Conservation (phyloP, 1,140 invertebrate species). For the Lucilia sericata region DNA sequence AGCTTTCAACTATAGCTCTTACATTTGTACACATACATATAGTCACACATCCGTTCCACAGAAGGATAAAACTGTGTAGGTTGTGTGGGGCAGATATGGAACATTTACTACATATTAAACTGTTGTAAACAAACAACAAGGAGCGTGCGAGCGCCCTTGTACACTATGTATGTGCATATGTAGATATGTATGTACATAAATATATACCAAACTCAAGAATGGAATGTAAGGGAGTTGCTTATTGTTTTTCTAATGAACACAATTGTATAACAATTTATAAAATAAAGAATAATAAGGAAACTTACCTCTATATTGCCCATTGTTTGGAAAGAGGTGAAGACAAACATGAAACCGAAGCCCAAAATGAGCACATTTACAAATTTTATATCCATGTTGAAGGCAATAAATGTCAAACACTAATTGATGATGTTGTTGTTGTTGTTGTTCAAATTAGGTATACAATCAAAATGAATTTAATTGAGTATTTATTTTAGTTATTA, state of each 20-base stretch:
- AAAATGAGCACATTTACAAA: constrained; percentile 88
- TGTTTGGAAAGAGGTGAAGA: constrained; percentile 96
- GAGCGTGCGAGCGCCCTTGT: no score
- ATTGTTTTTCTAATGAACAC: no score
- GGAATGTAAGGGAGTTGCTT: no score
- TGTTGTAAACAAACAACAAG: background rate
- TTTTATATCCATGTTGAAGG: constrained; percentile 72
- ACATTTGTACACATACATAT: no score
- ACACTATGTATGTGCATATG: no score
- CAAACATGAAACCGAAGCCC: constrained; percentile 91
- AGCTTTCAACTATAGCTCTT: no score
- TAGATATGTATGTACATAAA: no score
- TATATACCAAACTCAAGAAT: no score
- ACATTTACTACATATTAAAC: background rate
- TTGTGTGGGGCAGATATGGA: background rate
- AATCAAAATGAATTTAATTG: background rate
- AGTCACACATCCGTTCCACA: background rate
- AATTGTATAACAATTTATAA: no score
- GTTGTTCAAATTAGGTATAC: background rate
- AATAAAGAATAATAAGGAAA: constrained; percentile 48
- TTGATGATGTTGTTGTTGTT: background rate
- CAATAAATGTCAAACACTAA: constrained; percentile 10
- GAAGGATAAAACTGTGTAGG: background rate
- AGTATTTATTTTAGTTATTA: background rate
- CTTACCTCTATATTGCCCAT: constrained; percentile 94